These are phyloP conservation scores for Scomber scombrus DNA, from an alignment of 2,113 vertebrate species.

Conservation along the genomic window DNA sequence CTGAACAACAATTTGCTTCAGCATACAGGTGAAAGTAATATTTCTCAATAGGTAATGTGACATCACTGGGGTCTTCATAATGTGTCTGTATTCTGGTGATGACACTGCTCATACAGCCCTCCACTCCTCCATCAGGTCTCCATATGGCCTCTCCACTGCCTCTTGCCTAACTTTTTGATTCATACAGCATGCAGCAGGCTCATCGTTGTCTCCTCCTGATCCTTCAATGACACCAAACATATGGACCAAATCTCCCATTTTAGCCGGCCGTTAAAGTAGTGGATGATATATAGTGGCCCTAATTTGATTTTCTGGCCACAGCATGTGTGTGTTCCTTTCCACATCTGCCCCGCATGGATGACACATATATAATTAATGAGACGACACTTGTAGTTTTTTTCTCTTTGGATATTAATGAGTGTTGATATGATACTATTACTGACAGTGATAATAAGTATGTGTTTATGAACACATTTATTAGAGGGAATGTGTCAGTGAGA, in stretches of 20 bases:
- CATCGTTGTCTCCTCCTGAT: slow-evolving; percentile 67
- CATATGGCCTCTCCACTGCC: slow-evolving; percentile 62
- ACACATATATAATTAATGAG: slow-evolving; percentile 60
- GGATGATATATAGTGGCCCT: slow-evolving; percentile 76
- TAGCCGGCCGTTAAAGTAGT: slow-evolving; percentile 66
- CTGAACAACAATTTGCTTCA: slow-evolving; percentile 59
- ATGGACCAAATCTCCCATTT: slow-evolving; percentile 79
- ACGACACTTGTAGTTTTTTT: slow-evolving; percentile 27
- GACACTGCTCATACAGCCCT: slow-evolving; percentile 56
- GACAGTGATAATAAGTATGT: slow-evolving; percentile 20
- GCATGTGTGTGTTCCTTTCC: slow-evolving; percentile 70
- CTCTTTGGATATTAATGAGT: slow-evolving; percentile 31
- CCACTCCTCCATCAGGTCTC: slow-evolving; percentile 61
- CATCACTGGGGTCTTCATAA: slow-evolving; percentile 54
- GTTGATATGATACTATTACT: slow-evolving; percentile 43
- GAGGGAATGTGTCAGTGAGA: background rate
- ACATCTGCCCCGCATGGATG: slow-evolving; percentile 62
- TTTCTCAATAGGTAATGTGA: slow-evolving; percentile 71
- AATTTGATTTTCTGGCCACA: slow-evolving; percentile 81
- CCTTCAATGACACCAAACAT: slow-evolving; percentile 80
- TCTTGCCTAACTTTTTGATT: slow-evolving; percentile 66
- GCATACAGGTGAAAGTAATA: slow-evolving; percentile 65
- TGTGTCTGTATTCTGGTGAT: slow-evolving; percentile 64
- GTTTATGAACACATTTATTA: slow-evolving; percentile 25
- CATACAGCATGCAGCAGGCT: slow-evolving; percentile 63